Evolutionary conservation across 2,888 invertebrate species (phyloP), one percentile per base, ranked within the genome.

Genomic region (Heliconius hortense): DNA sequence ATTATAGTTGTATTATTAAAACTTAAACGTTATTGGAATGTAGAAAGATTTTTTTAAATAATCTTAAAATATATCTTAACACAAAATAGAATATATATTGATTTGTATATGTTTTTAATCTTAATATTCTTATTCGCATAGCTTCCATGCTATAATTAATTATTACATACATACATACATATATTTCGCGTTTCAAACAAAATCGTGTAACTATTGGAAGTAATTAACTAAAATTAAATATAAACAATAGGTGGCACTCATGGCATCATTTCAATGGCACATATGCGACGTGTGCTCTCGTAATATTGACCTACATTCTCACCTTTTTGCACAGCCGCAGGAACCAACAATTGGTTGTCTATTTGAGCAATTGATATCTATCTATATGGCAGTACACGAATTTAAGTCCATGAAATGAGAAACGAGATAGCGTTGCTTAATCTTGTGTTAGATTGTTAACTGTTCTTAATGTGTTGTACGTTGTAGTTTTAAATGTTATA

Each of bases 321-420:
- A 91, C 90, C 89, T 86, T 90, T 89, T 89, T 87, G 76, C 79
- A 76, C 72, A 78, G 79, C 77, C 72, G 67, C 73, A 74, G 74
- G 73, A 76, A 77, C 74, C 56, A 78, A 81, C 80, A 82, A 84
- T 80, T 76, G 84, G 82, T 83, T 83, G 81, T 78, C 76, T 78
- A 82, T 82, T 82, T 82, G 74, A 82, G 83, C 82, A 82, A 84
- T 79, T 83, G 82, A 85, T 83, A 82, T 82, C 77, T 81, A 81
- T 82, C 75, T 81, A 76, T 77, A 76, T n/a, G n/a, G 60, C 75
- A 71, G 73, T 75, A 68, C 24, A 74, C 10, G 24, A 62, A 66
- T 70, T 74, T 72, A 69, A 73, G 59, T 43, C 59, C 53, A 63
- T 75, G 15, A 68, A 56, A 68, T 64, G 24, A 62, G 39, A 64